phyloP scores from a whole-genome alignment of 2,113 vertebrate genomes.

The Orthochromis malagaraziensis region DNA sequence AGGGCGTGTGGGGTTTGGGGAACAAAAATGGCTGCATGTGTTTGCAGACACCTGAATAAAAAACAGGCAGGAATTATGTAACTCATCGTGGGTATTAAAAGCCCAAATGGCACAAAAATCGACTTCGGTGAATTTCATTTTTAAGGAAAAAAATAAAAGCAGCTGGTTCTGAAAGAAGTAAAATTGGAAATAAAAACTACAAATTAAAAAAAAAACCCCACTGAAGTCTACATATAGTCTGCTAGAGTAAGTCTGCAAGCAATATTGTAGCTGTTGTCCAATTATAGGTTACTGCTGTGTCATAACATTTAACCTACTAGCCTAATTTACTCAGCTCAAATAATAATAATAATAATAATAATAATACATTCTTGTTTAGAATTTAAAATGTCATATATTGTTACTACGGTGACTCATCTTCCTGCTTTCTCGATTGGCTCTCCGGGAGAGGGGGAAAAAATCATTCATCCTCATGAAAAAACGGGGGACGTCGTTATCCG shows the following conservation, averaged over 20 bases:
- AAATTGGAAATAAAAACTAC: background rate
- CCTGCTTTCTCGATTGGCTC: constrained; percentile 17
- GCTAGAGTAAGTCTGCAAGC: background rate
- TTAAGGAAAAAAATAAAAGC: background rate
- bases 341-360: background rate
- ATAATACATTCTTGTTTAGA: background rate
- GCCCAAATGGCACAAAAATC: background rate
- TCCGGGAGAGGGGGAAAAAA: background rate
- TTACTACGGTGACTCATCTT: constrained; percentile 1
- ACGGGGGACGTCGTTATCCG: constrained; percentile 40
- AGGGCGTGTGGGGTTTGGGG: background rate
- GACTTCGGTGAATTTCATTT: background rate
- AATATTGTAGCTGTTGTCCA: background rate
- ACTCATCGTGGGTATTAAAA: background rate
- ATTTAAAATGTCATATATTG: background rate
- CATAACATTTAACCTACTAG: background rate
- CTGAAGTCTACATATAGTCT: background rate
- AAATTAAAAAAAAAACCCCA: fast-evolving
- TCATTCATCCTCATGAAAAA: constrained; percentile 32
- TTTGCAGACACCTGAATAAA: background rate
- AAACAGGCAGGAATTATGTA: background rate
- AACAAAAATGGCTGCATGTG: background rate
- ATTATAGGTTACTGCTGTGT: background rate
- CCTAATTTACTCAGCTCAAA: background rate
- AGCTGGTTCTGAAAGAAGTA: background rate